Percentiles rank a stretch among this genome's conserved stretches.
Conservation (phyloP, 2,888 invertebrate species). For the Globia sparganii region DNA sequence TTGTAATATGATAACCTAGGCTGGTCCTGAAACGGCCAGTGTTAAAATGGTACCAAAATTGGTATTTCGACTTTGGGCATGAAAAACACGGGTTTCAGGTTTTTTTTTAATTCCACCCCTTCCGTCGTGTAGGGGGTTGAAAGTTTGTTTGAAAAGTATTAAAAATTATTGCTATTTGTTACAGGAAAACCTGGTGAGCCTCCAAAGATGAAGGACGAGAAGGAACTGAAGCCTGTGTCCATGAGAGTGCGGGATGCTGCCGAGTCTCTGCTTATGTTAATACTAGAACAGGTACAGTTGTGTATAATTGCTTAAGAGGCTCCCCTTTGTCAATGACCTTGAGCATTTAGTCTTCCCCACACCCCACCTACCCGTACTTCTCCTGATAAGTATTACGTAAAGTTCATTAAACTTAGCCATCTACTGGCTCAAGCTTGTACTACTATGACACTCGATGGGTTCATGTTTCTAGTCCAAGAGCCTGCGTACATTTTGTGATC, state of each 20-base stretch:
- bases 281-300: conserved; percentile 94
- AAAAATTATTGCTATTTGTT: background rate
- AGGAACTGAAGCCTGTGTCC: conserved; percentile 98
- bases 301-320: background rate
- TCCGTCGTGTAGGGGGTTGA: too few relatives aligned
- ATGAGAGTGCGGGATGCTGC: conserved; percentile 99
- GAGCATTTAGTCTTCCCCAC: too few relatives aligned
- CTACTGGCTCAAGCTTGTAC: too few relatives aligned
- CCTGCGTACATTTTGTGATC: too few relatives aligned
- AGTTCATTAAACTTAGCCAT: too few relatives aligned
- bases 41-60: background rate
- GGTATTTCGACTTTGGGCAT: background rate
- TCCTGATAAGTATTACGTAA: too few relatives aligned
- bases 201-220: conserved; percentile 98
- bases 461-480: too few relatives aligned
- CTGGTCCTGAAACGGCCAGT: background rate
- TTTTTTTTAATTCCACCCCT: too few relatives aligned
- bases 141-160: background rate
- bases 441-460: too few relatives aligned
- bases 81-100: background rate
- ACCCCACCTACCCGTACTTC: too few relatives aligned
- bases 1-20: background rate
- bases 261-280: conserved; percentile 96
- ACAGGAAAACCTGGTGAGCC: conserved; percentile 95
- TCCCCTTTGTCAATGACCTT: too few relatives aligned